Base-by-base conservation (phyloP, 2,797 vertebrate genomes). In the Eulemur rubriventer region DNA sequence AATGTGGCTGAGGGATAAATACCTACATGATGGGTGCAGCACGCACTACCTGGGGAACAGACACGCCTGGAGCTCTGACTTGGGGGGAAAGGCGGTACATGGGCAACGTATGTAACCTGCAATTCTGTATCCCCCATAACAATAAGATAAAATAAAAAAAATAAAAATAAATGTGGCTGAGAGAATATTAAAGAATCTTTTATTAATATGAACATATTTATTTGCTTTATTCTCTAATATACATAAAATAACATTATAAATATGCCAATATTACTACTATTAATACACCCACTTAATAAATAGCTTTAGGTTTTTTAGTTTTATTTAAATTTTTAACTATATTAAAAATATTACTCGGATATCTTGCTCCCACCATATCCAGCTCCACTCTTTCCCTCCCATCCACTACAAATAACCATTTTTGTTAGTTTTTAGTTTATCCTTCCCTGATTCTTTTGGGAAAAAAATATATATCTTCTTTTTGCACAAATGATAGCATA, bases 321-420 rank as follows among this genome's bases (percentile, higher is more conserved):
- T 76, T n/a, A 59, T 72, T 69, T 81, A 59, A 43, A n/a, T 57
- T 84, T 35, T 79, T 72, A 90, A 52, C 11, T 83, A 33, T 65
- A 48, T 61, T 67, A 85, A 79, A 92, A 89, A 11, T 78, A 86
- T 92, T 79, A 26, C 30, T 78, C 55, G 43, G 33, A 94, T 92
- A 73, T 52, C 30, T 76, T 43, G 10, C 8, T 80, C 8, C 13
- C 6, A 22, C 4, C 1, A 17, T 81, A 43, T 33, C 7, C 24
- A 33, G 20, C 8, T 57, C 4, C 18, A 20, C 33, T 1, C 3
- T 52, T 59, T 50, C 24, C 22, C 20, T 85, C 4, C 2, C 22
- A 43, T 35, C 16, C 7, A 78, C n/a, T 82, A 46, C 30, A 92
- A 76, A 72, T 38, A 59, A 50, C 22, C 28, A 65, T 43, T 91